Evolutionary conservation across 1,140 invertebrate species (phyloP), one percentile per base, ranked within the genome.

Genomic region (Polyergus mexicanus): DNA sequence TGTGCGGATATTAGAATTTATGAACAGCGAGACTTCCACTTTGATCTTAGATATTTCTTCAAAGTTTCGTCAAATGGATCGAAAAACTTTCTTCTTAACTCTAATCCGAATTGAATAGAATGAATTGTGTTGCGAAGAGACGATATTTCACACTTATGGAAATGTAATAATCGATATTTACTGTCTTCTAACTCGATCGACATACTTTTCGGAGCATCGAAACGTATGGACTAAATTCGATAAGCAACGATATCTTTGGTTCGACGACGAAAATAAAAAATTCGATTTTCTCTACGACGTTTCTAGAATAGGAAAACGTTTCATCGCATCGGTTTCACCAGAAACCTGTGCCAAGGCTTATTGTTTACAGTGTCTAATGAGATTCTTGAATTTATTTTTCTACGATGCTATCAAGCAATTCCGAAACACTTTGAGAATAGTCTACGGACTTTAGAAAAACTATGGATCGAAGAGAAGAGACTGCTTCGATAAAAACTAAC

Each of bases 281-380:
- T 83, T 69, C 13, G 41, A 38, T 66, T 22, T 47, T 35, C 35
- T 44, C 1, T 13, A 75, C 8, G 2, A 22, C 5, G 22, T 41
- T 60, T 2, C n/a, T 4, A 44, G 5, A 25, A 62, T 6, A 16
- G 11, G 44, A 35, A 22, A 77, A 69, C 16, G 25, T 28, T 32
- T 32, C 32, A 3, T 7, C 11, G 22, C 25, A 65, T 25, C 28
- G 44, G 38, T 62, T 85, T 87, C 71, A 63, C 44, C 76, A 63
- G 69, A 86, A 63, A 41, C 44, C 65, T 66, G 80, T 72, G 22
- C 66, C 51, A 76, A 60, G 10, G 3, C 63, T 84, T 8, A 22
- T 56, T 84, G 51, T 88, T 77, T 88, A 88, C 86, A 62, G 41
- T 35, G 32, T 62, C 66, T 83, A 56, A 83, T 74, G 41, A 83